Percentiles rank a stretch among this genome's conserved stretches.
Evolutionary conservation across 2,888 invertebrate species (phyloP).

Genomic region (Chorisops tibialis): DNA sequence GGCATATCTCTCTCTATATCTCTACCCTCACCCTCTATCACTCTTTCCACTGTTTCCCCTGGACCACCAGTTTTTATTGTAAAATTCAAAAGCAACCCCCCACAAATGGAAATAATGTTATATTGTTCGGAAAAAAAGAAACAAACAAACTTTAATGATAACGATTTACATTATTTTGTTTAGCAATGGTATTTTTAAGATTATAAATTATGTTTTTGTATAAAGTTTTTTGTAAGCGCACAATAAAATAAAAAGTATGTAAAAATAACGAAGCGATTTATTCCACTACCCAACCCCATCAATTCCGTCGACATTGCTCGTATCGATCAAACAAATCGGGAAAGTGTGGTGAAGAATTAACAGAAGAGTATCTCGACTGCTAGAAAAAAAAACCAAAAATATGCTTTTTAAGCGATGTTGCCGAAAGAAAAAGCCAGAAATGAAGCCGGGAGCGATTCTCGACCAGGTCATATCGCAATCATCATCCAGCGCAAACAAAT

Average conservation of each 20-base stretch:
- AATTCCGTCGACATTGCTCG: not conserved
- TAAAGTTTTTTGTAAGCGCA: constrained; percentile 19
- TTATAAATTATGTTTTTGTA: constrained; percentile 17
- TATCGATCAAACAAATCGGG: constrained; percentile 12
- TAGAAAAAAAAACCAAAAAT: not conserved
- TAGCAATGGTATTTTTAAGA: constrained; percentile 9
- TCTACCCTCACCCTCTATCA: no score
- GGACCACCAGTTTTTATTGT: no score
- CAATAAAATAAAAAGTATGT: constrained; percentile 3
- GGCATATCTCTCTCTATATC: not conserved
- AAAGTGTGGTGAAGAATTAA: not conserved
- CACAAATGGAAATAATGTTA: no score
- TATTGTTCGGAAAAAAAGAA: no score
- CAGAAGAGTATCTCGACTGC: no score
- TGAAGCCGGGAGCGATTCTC: constrained; percentile 70
- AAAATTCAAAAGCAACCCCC: no score
- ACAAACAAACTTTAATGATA: no score
- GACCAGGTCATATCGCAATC: constrained; percentile 88
- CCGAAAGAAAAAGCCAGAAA: constrained; percentile 50
- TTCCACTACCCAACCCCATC: no score
- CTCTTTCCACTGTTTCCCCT: no score
- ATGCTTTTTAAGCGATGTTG: constrained; percentile 47
- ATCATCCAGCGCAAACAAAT: constrained; percentile 75
- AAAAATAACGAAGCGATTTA: no score
- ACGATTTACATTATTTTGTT: no score